Evolutionary conservation across 2,797 vertebrate species (phyloP).

Genomic region (Rhynchonycteris naso): DNA sequence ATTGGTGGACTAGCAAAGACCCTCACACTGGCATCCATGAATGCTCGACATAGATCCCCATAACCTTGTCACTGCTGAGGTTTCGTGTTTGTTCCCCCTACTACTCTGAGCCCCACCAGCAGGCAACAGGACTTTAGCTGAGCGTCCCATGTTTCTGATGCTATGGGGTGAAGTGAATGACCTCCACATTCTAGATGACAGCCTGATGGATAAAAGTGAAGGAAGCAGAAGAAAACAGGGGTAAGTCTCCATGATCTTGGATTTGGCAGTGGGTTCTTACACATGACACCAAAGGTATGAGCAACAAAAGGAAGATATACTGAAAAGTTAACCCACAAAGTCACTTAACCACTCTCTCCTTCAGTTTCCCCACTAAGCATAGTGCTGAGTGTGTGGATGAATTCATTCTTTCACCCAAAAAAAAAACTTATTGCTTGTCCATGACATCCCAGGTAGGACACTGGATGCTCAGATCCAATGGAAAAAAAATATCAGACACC

Average conservation of each 20-base stretch:
- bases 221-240: not conserved
- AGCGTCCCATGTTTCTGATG: not conserved
- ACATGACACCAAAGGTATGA: not conserved
- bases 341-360: not conserved
- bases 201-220: not conserved
- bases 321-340: not conserved
- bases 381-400: not conserved
- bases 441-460: not conserved
- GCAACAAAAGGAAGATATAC: not conserved
- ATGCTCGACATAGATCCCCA: rapidly evolving
- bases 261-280: not conserved
- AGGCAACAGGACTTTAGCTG: not conserved
- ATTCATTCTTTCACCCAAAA: not conserved
- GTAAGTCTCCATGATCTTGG: not conserved
- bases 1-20: not conserved
- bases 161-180: not conserved
- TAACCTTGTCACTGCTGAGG: not conserved
- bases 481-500: not conserved
- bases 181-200: not conserved
- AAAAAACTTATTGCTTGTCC: not conserved
- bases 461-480: not conserved
- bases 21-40: not conserved
- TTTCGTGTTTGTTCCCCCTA: not conserved
- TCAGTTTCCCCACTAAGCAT: not conserved
- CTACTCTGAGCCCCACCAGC: not conserved